These are phyloP conservation scores for Momotus momota DNA, from an alignment of 2,797 vertebrate species.

Conservation along the genomic window DNA sequence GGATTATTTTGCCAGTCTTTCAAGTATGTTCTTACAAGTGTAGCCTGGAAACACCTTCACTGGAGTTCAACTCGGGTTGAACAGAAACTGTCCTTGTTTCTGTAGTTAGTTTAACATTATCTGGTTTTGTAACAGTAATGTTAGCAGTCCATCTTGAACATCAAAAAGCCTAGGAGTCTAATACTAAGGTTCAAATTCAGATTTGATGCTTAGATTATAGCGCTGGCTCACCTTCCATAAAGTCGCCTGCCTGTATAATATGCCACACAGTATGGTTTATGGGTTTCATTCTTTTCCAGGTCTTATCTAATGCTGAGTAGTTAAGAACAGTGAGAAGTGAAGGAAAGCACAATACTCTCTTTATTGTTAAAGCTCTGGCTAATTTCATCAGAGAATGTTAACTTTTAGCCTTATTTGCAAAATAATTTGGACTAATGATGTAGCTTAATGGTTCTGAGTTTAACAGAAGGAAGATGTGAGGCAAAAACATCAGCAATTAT, in stretches of 20 bases:
- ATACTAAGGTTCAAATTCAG: background rate
- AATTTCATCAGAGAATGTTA: background rate
- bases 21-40: slow-evolving; percentile 25
- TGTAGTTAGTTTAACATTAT: background rate
- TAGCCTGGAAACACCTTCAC: slow-evolving; percentile 15
- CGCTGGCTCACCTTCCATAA: background rate
- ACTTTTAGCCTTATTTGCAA: background rate
- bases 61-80: background rate
- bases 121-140: background rate
- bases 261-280: background rate
- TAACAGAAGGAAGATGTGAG: background rate
- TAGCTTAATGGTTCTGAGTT: background rate
- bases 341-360: background rate
- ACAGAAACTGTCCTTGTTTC: background rate
- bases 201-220: background rate
- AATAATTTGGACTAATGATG: background rate
- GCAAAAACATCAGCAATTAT: background rate
- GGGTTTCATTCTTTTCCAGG: background rate
- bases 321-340: background rate
- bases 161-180: background rate
- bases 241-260: background rate
- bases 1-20: slow-evolving; percentile 38
- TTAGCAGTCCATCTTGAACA: background rate
- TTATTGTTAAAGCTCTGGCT: background rate
- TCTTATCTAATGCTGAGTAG: background rate